A percentile compares a stretch with the other conserved stretches of the same genome.
These are phyloP conservation scores for Pygoscelis antarcticus DNA, from an alignment of 2,113 vertebrate genomes.

Conservation along the genomic window DNA sequence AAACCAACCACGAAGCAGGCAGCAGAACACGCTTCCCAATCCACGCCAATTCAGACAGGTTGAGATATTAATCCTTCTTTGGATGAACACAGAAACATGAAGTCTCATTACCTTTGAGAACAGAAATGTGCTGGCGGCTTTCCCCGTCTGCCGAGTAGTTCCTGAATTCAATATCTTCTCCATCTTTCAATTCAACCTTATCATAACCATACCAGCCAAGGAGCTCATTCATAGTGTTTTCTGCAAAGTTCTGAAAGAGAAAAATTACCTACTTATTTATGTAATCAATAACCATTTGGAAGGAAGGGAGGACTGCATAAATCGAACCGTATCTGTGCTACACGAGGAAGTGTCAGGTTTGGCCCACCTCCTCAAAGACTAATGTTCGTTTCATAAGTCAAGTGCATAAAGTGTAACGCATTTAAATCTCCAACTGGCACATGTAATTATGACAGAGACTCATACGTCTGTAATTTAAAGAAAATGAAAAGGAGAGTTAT, in stretches of 20 bases:
- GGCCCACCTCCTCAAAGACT: slow-evolving; percentile 60
- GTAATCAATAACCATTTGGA: slow-evolving; percentile 76
- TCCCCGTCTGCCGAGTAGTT: slow-evolving; percentile 90
- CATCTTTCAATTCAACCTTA: slow-evolving; percentile 98
- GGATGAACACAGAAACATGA: slow-evolving; percentile 62
- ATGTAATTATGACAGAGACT: slow-evolving; percentile 68
- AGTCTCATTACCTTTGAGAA: slow-evolving; percentile 92
- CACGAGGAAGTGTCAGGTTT: slow-evolving; percentile 41
- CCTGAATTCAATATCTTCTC: slow-evolving; percentile 94
- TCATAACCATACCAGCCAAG: slow-evolving; percentile 99
- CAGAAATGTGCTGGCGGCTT: slow-evolving; percentile 95
- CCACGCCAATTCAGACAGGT: slow-evolving; percentile 23
- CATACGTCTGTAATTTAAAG: slow-evolving; percentile 68
- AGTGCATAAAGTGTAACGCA: slow-evolving; percentile 63
- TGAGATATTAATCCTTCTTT: slow-evolving; percentile 63
- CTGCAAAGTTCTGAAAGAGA: slow-evolving; percentile 95
- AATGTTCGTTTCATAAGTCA: slow-evolving; percentile 71
- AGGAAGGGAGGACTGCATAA: slow-evolving; percentile 69
- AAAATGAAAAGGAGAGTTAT: slow-evolving; percentile 69
- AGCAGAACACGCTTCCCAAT: slow-evolving; percentile 41
- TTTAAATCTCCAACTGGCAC: slow-evolving; percentile 70
- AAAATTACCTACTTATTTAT: slow-evolving; percentile 74
- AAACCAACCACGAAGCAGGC: slow-evolving; percentile 38
- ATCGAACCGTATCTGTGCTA: slow-evolving; percentile 64
- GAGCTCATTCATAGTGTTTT: slow-evolving; percentile 99